Conservation (phyloP, 1,140 invertebrate genomes). For the Heliothis virescens region DNA sequence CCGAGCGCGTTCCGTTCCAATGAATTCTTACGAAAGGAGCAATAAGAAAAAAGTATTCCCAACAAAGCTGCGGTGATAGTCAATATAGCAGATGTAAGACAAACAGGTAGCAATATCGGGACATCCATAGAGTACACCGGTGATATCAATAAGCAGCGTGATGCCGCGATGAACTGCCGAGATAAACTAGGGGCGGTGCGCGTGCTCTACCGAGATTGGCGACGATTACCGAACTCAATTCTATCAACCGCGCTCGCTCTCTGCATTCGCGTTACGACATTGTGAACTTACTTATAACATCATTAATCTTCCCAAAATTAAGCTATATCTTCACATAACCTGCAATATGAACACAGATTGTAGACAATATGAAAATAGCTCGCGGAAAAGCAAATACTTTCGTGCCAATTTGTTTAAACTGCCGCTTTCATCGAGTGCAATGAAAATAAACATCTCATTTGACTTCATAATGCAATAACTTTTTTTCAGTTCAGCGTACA, state of each 20-base stretch:
- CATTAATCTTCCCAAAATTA: slow-evolving; percentile 42
- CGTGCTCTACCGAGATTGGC: slow-evolving; percentile 65
- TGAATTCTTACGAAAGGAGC: slow-evolving; percentile 57
- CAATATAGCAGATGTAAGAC: slow-evolving; percentile 65
- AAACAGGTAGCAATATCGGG: slow-evolving; percentile 75
- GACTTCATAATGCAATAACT: slow-evolving; percentile 71
- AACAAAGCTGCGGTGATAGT: slow-evolving; percentile 55
- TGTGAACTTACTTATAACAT: slow-evolving; percentile 39
- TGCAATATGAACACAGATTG: slow-evolving; percentile 29
- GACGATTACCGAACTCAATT: slow-evolving; percentile 65
- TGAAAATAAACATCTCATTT: slow-evolving; percentile 78
- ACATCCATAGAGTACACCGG: slow-evolving; percentile 62
- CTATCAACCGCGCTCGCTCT: slow-evolving; percentile 47
- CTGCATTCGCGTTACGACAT: slow-evolving; percentile 20
- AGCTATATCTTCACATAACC: slow-evolving; percentile 16
- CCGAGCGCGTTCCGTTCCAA: slow-evolving; percentile 50
- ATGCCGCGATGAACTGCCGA: slow-evolving; percentile 57
- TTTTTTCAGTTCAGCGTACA: slow-evolving; percentile 54
- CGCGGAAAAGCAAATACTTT: slow-evolving; percentile 61
- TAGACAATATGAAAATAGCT: slow-evolving; percentile 65
- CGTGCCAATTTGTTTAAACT: slow-evolving; percentile 63
- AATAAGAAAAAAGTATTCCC: slow-evolving; percentile 63
- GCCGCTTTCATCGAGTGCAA: slow-evolving; percentile 68
- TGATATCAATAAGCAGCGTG: slow-evolving; percentile 64
- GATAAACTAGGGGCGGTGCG: slow-evolving; percentile 59